These are phyloP conservation scores for Bombus waltoni DNA, from an alignment of 1,140 invertebrate species.

Conservation along the genomic window DNA sequence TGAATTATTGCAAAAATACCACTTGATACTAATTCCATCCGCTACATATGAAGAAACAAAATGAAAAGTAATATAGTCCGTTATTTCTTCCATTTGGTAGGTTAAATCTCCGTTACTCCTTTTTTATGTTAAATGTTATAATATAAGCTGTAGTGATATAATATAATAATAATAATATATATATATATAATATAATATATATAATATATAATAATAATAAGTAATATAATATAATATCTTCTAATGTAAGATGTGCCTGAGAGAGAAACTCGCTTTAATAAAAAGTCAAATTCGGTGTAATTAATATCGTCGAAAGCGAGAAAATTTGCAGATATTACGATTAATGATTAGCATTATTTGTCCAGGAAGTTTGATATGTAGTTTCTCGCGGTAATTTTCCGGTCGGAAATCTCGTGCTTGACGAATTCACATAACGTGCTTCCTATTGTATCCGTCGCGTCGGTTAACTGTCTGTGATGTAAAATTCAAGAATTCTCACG, in stretches of 20 bases:
- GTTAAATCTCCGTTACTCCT: too few species aligned
- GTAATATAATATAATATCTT: too few species aligned
- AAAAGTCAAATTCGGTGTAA: background rate
- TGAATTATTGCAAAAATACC: background rate
- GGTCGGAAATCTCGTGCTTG: conserved; percentile 12
- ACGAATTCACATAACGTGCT: conserved; percentile 8
- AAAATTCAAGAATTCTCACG: background rate
- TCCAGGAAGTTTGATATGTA: background rate
- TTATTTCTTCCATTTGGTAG: too few species aligned
- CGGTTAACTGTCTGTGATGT: background rate
- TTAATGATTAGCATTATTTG: conserved; percentile 1
- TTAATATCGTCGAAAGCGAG: background rate
- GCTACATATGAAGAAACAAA: too few species aligned
- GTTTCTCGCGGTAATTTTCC: conserved; percentile 14
- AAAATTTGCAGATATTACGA: background rate
- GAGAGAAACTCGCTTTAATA: background rate
- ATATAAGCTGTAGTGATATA: too few species aligned
- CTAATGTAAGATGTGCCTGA: too few species aligned
- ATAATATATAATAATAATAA: too few species aligned
- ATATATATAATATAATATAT: background rate
- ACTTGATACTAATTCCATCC: background rate
- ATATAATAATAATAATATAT: background rate
- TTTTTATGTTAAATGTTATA: too few species aligned
- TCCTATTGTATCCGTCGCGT: too few species aligned
- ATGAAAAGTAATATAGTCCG: too few species aligned